These are phyloP conservation scores for Erinaceus europaeus DNA, from an alignment of 2,113 vertebrate species.

Conservation along the genomic window DNA sequence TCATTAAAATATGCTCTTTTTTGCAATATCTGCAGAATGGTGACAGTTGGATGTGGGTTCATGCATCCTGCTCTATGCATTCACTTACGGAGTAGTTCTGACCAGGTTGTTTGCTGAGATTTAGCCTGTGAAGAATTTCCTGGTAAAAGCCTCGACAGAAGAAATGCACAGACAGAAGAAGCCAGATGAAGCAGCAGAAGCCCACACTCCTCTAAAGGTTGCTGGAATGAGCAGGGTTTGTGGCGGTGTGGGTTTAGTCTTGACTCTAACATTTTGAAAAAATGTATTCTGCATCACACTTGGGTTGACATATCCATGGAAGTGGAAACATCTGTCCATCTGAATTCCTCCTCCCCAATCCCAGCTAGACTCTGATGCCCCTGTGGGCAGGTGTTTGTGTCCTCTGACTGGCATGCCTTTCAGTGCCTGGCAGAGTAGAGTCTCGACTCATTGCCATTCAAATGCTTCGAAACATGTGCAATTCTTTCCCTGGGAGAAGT, in stretches of 20 bases:
- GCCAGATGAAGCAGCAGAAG: not conserved
- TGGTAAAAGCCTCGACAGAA: not conserved
- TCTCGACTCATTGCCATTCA: not conserved
- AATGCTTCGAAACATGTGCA: not conserved
- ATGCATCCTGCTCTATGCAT: not conserved
- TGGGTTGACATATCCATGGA: not conserved
- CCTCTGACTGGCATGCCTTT: not conserved
- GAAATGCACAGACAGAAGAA: not conserved
- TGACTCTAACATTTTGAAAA: conserved; percentile 3
- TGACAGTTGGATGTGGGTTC: not conserved
- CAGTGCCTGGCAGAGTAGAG: not conserved
- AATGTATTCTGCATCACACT: not conserved
- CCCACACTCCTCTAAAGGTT: not conserved
- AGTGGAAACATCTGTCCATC: not conserved
- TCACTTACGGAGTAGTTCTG: not conserved
- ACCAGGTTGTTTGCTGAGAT: not conserved
- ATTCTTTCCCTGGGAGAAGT: not conserved
- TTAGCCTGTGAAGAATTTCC: not conserved
- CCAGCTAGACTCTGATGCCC: not conserved
- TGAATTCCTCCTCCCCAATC: not conserved
- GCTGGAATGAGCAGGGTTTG: not conserved
- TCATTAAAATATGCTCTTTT: not conserved
- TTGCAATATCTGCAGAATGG: not conserved
- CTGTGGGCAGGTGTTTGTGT: not conserved
- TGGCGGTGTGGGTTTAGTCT: not conserved